phyloP scores from a whole-genome alignment of 1,140 invertebrate genomes.

The Zaprionus ghesquierei region DNA sequence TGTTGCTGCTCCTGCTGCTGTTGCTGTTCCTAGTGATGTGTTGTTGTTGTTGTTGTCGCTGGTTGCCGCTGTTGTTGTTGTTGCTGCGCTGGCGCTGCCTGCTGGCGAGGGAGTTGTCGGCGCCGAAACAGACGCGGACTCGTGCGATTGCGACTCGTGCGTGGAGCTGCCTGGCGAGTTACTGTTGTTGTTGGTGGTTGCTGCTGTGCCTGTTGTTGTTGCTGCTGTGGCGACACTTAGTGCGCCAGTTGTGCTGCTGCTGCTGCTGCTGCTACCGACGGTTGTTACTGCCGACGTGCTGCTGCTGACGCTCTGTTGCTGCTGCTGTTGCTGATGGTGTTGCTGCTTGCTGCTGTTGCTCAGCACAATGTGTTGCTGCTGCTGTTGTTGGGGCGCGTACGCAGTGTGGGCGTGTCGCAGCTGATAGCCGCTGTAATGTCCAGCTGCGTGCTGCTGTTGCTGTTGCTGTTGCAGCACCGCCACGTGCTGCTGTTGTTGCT shows the following conservation, averaged over 20 bases:
- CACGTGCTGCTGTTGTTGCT: conserved; percentile 53
- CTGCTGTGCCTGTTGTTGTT: conserved; percentile 20
- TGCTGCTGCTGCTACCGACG: conserved; percentile 38
- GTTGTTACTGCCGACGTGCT: conserved; percentile 41
- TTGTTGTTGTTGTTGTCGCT: conserved; percentile 61
- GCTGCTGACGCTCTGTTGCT: conserved; percentile 51
- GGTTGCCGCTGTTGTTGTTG: conserved; percentile 47
- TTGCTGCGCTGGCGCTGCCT: conserved; percentile 50
- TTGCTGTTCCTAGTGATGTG: conserved; percentile 42
- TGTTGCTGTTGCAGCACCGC: conserved; percentile 55
- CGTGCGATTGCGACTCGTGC: conserved; percentile 72
- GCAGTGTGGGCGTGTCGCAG: conserved; percentile 60
- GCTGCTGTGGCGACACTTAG: conserved; percentile 38
- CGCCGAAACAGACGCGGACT: conserved; percentile 69
- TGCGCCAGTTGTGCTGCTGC: conserved; percentile 49
- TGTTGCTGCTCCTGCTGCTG: conserved; percentile 41
- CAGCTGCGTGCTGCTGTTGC: conserved; percentile 48
- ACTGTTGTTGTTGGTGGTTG: conserved; percentile 38
- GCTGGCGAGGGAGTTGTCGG: conserved; percentile 78
- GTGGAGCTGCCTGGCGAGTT: conserved; percentile 63
- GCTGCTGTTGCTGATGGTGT: conserved; percentile 45
- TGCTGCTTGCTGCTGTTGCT: conserved; percentile 50
- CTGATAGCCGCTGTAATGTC: conserved; percentile 58
- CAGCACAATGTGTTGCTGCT: conserved; percentile 55
- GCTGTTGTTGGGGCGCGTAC: conserved; percentile 54